These are phyloP conservation scores for Dinocampus coccinellae DNA, from an alignment of 2,888 invertebrate genomes.

Conservation along the genomic window DNA sequence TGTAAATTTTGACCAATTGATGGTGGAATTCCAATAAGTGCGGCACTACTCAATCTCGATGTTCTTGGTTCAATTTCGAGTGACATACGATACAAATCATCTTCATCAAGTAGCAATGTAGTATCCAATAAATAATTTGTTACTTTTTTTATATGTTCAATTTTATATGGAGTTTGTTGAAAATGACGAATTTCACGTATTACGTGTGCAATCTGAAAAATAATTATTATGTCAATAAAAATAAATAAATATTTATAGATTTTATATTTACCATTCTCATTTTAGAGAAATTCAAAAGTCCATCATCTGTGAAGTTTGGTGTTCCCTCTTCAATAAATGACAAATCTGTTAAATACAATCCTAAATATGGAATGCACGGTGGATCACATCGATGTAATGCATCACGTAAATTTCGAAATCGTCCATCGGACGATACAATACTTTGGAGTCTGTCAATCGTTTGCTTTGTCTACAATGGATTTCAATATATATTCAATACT, in stretches of 20 bases:
- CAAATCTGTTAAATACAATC: slow-evolving; percentile 90
- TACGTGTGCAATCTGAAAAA: slow-evolving; percentile 85
- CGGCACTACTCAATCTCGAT: slow-evolving; percentile 72
- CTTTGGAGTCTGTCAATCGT: slow-evolving; percentile 89
- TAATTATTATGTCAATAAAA: neutral
- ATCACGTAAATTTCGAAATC: slow-evolving; percentile 88
- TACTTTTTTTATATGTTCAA: slow-evolving; percentile 86
- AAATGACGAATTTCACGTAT: slow-evolving; percentile 92
- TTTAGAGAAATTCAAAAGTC: slow-evolving; percentile 91
- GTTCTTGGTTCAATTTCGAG: slow-evolving; percentile 87
- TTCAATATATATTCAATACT: neutral
- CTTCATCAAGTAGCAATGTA: slow-evolving; percentile 82
- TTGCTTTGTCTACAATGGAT: slow-evolving; percentile 80
- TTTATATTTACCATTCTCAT: slow-evolving; percentile 86
- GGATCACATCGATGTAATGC: slow-evolving; percentile 91
- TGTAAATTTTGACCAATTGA: slow-evolving; percentile 49
- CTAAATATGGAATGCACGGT: slow-evolving; percentile 88
- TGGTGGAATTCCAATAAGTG: slow-evolving; percentile 55
- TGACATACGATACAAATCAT: slow-evolving; percentile 84
- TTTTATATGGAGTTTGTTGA: slow-evolving; percentile 93
- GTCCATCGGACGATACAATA: slow-evolving; percentile 89
- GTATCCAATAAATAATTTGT: slow-evolving; percentile 85
- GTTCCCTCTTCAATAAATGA: slow-evolving; percentile 95
- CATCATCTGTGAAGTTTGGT: slow-evolving; percentile 89
- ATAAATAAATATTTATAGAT: neutral